A percentile compares a stretch with the other conserved stretches of the same genome.
phyloP scores from a whole-genome alignment of 2,797 vertebrate species.

The Rhinatrema bivittatum region DNA sequence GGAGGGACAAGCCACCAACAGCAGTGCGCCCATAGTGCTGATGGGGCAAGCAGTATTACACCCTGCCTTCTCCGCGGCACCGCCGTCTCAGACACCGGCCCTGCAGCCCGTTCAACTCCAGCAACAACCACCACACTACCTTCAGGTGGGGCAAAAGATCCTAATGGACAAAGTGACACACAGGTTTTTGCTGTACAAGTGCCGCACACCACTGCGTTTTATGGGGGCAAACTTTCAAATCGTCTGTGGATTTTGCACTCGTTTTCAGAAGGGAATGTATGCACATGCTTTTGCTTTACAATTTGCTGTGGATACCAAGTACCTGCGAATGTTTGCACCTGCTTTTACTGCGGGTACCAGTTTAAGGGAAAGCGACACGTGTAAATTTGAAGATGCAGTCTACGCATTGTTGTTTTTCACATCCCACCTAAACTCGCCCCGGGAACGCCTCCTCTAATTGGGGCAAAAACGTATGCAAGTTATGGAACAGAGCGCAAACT shows the following conservation, averaged over 20 bases:
- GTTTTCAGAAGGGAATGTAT: neutral
- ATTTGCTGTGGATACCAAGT: neutral
- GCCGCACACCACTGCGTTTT: no score
- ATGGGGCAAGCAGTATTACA: conserved; percentile 60
- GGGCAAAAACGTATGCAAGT: no score
- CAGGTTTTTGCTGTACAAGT: no score
- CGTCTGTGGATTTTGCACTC: no score
- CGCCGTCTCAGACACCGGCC: conserved; percentile 42
- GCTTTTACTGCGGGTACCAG: no score
- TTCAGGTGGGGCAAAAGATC: conserved; percentile 48
- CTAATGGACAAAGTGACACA: neutral
- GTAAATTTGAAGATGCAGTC: no score
- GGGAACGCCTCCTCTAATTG: no score
- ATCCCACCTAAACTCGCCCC: no score
- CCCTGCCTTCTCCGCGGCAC: conserved; percentile 44
- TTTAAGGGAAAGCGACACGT: no score
- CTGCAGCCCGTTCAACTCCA: conserved; percentile 54
- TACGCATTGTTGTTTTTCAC: no score
- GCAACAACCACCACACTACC: conserved; percentile 50
- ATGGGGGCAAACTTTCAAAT: no score
- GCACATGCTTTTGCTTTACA: neutral
- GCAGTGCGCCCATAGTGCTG: conserved; percentile 45
- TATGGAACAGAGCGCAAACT: no score
- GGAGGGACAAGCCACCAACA: conserved; percentile 48
- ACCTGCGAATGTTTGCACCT: neutral